A percentile compares a stretch with the other conserved stretches of the same genome.
Conservation (phyloP, 2,888 invertebrate species). For the Parnassius orleans region DNA sequence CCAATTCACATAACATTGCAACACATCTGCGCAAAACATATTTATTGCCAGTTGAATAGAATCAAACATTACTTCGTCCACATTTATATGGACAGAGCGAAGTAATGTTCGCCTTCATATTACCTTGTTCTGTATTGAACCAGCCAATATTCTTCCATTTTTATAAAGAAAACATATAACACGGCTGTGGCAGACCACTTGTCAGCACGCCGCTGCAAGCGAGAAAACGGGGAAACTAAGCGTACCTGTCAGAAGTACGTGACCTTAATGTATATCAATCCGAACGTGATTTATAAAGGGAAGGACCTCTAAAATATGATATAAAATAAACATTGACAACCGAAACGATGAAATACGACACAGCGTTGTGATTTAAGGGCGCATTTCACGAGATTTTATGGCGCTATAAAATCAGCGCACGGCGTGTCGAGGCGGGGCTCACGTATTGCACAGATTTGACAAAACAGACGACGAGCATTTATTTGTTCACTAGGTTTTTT, state of each 20-base stretch:
- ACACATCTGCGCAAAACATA: slow-evolving; percentile 19
- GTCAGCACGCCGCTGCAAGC: slow-evolving; percentile 52
- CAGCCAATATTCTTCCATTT: neutral
- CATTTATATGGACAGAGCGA: too few species aligned
- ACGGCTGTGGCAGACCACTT: slow-evolving; percentile 43
- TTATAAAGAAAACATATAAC: slow-evolving; percentile 13
- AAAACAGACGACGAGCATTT: slow-evolving; percentile 78
- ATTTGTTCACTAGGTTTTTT: slow-evolving; percentile 75
- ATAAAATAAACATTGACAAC: slow-evolving; percentile 82
- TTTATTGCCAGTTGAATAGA: slow-evolving; percentile 21
- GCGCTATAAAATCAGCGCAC: slow-evolving; percentile 78
- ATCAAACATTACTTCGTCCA: slow-evolving; percentile 12
- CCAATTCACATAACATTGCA: slow-evolving; percentile 18
- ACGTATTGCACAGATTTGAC: slow-evolving; percentile 78
- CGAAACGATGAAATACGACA: slow-evolving; percentile 80
- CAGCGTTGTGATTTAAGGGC: slow-evolving; percentile 77
- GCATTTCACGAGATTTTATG: slow-evolving; percentile 79
- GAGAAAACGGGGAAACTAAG: slow-evolving; percentile 66
- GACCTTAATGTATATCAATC: slow-evolving; percentile 80
- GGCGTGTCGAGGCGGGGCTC: slow-evolving; percentile 50
- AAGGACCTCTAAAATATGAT: slow-evolving; percentile 80
- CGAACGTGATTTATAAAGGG: slow-evolving; percentile 72
- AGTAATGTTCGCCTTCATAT: neutral
- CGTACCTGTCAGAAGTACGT: slow-evolving; percentile 74
- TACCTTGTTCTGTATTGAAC: neutral